These are phyloP conservation scores for Portunus trituberculatus DNA, from an alignment of 1,140 invertebrate species.

Conservation along the genomic window DNA sequence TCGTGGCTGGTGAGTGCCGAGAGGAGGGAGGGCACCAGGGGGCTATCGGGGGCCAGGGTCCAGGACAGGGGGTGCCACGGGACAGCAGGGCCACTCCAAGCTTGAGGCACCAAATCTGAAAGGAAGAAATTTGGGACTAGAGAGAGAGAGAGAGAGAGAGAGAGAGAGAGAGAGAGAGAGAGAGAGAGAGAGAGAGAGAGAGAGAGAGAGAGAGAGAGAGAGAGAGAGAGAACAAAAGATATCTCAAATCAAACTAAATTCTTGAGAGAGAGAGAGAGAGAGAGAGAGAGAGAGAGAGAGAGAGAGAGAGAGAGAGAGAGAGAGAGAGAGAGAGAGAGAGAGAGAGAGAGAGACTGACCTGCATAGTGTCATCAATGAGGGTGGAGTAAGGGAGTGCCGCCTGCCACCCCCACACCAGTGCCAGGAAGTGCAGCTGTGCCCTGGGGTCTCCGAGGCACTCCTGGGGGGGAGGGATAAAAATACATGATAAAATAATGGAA, in stretches of 20 bases:
- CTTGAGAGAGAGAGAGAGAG: conserved; percentile 28
- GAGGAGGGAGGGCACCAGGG: conserved; percentile 57
- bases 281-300: not conserved
- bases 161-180: conserved; percentile 32
- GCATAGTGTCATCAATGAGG: conserved; percentile 59
- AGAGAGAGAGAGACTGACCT: conserved; percentile 33
- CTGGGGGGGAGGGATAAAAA: not conserved
- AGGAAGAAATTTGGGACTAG: not conserved
- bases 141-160: conserved; percentile 33
- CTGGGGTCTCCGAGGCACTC: conserved; percentile 29
- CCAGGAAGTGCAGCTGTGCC: conserved; percentile 51
- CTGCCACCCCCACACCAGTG: conserved; percentile 67
- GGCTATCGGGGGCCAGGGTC: conserved; percentile 35
- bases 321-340: conserved; percentile 8
- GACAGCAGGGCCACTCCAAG: conserved; percentile 47
- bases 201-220: not conserved
- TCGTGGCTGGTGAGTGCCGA: conserved; percentile 14
- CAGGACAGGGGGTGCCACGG: conserved; percentile 28
- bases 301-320: not conserved
- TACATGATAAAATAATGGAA: not conserved
- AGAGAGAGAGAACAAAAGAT: not conserved
- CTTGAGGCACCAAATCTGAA: conserved; percentile 57
- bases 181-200: conserved; percentile 34
- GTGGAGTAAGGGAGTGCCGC: conserved; percentile 9
- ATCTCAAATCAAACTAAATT: too few species aligned